A percentile compares a stretch with the other conserved stretches of the same genome.
These are phyloP conservation scores for Melieria crassipennis DNA, from an alignment of 2,888 invertebrate species.

Conservation along the genomic window DNA sequence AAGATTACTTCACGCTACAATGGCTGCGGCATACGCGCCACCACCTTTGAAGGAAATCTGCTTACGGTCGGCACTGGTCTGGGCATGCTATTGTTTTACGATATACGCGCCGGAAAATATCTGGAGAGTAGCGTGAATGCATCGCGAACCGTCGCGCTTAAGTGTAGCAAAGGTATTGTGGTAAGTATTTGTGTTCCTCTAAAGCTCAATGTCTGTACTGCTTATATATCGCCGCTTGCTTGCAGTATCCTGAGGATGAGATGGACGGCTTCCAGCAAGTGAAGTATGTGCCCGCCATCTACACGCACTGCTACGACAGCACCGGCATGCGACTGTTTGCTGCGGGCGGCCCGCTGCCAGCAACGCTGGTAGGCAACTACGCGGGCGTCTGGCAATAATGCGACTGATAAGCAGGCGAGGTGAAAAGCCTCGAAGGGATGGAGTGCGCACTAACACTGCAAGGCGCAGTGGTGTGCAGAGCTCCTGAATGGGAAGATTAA, in stretches of 20 bases:
- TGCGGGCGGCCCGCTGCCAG: slow-evolving; percentile 94
- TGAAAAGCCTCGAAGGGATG: not conserved
- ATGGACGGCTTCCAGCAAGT: slow-evolving; percentile 85
- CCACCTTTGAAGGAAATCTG: slow-evolving; percentile 89
- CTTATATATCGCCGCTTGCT: slow-evolving; percentile 1
- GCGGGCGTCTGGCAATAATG: slow-evolving; percentile 90
- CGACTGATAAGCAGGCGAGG: not conserved
- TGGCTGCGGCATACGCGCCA: slow-evolving; percentile 91
- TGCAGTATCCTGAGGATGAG: slow-evolving; percentile 85
- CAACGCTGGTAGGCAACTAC: slow-evolving; percentile 92
- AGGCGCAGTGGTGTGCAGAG: too few species aligned
- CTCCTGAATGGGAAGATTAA: too few species aligned
- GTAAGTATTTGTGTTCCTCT: slow-evolving; percentile 67
- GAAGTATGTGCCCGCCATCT: slow-evolving; percentile 92
- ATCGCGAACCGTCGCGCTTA: slow-evolving; percentile 85
- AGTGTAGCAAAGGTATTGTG: slow-evolving; percentile 89
- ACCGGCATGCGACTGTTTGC: slow-evolving; percentile 92
- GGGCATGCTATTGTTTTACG: slow-evolving; percentile 93
- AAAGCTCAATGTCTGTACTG: not conserved
- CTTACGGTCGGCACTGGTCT: slow-evolving; percentile 94
- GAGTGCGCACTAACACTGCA: too few species aligned
- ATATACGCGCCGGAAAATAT: slow-evolving; percentile 90
- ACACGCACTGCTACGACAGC: slow-evolving; percentile 95
- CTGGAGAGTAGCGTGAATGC: slow-evolving; percentile 90
- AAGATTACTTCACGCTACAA: slow-evolving; percentile 87